Base-by-base conservation (phyloP, 2,797 vertebrate species). In the Salarias fasciatus region DNA sequence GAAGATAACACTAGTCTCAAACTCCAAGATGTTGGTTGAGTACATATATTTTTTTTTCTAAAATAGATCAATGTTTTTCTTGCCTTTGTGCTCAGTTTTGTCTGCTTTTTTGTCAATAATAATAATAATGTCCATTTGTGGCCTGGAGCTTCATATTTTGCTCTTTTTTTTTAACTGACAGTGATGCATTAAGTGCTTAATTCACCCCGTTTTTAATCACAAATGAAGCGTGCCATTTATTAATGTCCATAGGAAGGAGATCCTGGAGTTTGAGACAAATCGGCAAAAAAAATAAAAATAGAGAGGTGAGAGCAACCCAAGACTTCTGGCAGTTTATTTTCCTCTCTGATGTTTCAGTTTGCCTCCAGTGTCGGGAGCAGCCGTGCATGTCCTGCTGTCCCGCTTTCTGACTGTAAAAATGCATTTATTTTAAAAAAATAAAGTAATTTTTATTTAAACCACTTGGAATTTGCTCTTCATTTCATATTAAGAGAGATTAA, bases 351-450 rank as follows among this genome's bases (percentile, higher is more conserved):
- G 53, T 82, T 77, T 79, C 82, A 72, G 79, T 88, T 88, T 88
- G 85, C 84, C 83, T 90, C 75, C 79, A 79, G 84, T 86, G 85
- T 91, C 84, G 28, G 74, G 80, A 88, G 84, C 82, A 71, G 86
- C 74, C 28, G 82, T 90, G 92, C 91, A 93, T 93, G 92, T 83
- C 90, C 88, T 91, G 88, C 81, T 86, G 68, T 36, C 79, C 72
- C 64, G 83, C 82, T 89, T 86, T 89, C 79, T 88, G 91, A 91
- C 91, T 93, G 92, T 93, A 93, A 91, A 93, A 92, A 85, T 91
- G 92, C 92, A 94, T 94, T 93, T 93, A 92, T 92, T 93, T 93
- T 87, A 89, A 92, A 92, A 92, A 90, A 91, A 73, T 89, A 92
- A 93, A 93, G 84, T 88, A 86, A 89, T 93, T 92, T 93, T 93